phyloP scores from a whole-genome alignment of 2,113 vertebrate genomes.

The Phycodurus eques region DNA sequence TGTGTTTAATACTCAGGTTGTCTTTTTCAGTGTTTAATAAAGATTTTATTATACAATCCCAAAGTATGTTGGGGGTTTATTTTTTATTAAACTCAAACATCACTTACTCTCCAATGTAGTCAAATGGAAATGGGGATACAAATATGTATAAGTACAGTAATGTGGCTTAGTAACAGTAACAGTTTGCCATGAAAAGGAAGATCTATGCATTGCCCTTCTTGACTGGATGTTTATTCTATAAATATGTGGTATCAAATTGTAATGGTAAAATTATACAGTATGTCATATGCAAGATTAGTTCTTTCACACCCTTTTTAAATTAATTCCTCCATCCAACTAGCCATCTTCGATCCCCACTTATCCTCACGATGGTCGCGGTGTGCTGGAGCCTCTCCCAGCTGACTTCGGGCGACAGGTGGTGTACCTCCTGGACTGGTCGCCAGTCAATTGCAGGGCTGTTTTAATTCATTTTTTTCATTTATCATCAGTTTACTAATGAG shows the following conservation, averaged over 20 bases:
- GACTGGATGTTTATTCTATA: conserved; percentile 7
- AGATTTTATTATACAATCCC: conserved; percentile 16
- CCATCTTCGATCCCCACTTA: not conserved
- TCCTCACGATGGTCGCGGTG: too few relatives aligned
- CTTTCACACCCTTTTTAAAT: conserved; percentile 3
- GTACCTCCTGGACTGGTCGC: too few relatives aligned
- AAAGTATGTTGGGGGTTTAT: not conserved
- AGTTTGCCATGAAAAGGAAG: conserved; percentile 18
- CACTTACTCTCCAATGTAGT: not conserved
- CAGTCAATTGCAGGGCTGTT: too few relatives aligned
- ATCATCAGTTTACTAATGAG: conserved; percentile 19
- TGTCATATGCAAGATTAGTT: conserved; percentile 1
- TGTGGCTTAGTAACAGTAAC: conserved; percentile 20
- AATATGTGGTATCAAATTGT: conserved; percentile 24
- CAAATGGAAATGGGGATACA: not conserved
- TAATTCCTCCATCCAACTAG: not conserved
- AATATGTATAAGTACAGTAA: not conserved
- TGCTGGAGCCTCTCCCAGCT: too few relatives aligned
- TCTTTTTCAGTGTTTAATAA: conserved; percentile 37
- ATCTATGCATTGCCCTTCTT: not conserved
- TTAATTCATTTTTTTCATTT: too few relatives aligned
- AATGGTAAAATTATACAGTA: conserved; percentile 5
- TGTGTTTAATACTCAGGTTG: conserved; percentile 39
- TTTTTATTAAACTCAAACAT: not conserved
- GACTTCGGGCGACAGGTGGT: too few relatives aligned